Percentiles rank a stretch among this genome's conserved stretches.
phyloP scores from a whole-genome alignment of 2,113 vertebrate species.

The Poicephalus gulielmi region DNA sequence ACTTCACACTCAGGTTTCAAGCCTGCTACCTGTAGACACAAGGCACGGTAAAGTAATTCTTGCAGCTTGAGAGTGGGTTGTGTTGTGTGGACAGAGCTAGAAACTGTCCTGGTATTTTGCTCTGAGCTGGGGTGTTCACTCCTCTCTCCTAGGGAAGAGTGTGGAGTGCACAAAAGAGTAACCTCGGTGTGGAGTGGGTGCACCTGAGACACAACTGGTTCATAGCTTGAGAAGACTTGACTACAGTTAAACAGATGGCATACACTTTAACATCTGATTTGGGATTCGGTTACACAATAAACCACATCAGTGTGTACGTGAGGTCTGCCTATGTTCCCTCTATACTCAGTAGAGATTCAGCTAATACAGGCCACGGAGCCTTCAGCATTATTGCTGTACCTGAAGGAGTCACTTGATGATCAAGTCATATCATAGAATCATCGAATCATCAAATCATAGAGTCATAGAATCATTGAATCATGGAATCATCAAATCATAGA shows the following conservation, averaged over 20 bases:
- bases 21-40: not conserved
- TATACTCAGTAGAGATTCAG: not conserved
- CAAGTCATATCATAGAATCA: not conserved
- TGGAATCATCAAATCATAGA: too few relatives aligned
- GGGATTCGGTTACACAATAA: not conserved
- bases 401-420: not conserved
- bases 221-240: not conserved
- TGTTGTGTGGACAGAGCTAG: not conserved
- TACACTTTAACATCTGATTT: not conserved
- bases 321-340: not conserved
- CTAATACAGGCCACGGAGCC: not conserved
- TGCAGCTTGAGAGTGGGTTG: not conserved
- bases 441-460: too few relatives aligned
- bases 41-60: not conserved
- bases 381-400: not conserved
- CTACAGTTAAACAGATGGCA: not conserved
- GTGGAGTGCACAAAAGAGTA: not conserved
- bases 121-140: not conserved
- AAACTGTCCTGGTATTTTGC: not conserved
- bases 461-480: too few relatives aligned
- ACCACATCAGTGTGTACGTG: rapidly evolving
- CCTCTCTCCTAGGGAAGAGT: not conserved
- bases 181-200: not conserved
- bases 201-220: not conserved
- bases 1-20: not conserved